These are phyloP conservation scores for Planiliza haematocheilus DNA, from an alignment of 2,113 vertebrate genomes.

Conservation along the genomic window DNA sequence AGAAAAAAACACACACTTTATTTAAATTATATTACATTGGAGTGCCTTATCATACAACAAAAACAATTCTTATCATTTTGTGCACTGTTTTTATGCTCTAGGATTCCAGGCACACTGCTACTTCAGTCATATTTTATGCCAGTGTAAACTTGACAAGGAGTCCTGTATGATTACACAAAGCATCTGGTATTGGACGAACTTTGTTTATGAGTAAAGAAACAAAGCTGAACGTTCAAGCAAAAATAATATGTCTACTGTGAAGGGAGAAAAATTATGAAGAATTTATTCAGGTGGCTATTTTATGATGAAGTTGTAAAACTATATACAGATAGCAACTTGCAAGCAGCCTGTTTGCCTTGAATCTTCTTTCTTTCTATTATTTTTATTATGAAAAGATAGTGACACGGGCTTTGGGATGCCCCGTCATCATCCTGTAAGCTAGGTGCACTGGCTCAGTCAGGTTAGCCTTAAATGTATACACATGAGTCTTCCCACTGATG, in stretches of 20 bases:
- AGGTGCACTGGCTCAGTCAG: conserved; percentile 83
- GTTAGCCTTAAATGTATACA: conserved; percentile 81
- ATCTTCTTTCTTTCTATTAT: no score
- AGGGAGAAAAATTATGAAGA: no score
- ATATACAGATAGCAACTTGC: no score
- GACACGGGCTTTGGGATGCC: conserved; percentile 74
- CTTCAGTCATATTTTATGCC: conserved; percentile 2
- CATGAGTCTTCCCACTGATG: conserved; percentile 74
- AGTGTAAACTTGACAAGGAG: not conserved
- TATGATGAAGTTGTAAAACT: no score
- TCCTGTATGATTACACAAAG: not conserved
- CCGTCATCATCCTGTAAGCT: conserved; percentile 86
- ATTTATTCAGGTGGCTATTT: no score
- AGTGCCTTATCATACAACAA: not conserved
- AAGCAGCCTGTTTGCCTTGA: no score
- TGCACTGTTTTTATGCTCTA: not conserved
- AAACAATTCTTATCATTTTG: not conserved
- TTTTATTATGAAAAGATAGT: conserved; percentile 64
- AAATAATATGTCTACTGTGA: no score
- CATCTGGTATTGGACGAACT: not conserved
- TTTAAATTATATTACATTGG: not conserved
- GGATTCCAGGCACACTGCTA: not conserved
- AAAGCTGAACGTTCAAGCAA: no score
- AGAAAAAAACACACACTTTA: not conserved
- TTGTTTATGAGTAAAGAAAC: no score